These are phyloP conservation scores for Danio kyathit DNA, from an alignment of 2,797 vertebrate species.

Conservation along the genomic window DNA sequence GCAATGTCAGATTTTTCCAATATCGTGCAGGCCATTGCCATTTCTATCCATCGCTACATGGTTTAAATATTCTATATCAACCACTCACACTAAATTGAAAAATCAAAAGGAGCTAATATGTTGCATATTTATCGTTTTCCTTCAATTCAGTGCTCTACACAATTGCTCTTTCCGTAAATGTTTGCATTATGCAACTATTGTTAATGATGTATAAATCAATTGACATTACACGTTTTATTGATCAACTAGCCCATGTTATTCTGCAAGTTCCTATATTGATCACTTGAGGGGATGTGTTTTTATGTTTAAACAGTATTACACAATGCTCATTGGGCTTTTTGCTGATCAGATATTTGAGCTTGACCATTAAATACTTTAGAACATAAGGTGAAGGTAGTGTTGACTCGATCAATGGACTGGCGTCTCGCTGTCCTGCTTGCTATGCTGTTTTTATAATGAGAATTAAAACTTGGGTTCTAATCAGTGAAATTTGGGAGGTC, in stretches of 20 bases:
- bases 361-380: slow-evolving; percentile 6
- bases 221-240: neutral
- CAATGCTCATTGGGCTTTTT: neutral
- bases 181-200: neutral
- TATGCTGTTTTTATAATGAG: neutral
- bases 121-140: too few relatives aligned
- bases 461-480: neutral
- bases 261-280: neutral
- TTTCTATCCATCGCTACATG: too few relatives aligned
- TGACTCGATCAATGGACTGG: slow-evolving; percentile 6
- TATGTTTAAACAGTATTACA: neutral
- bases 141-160: too few relatives aligned
- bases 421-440: neutral
- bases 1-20: too few relatives aligned
- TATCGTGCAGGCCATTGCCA: too few relatives aligned
- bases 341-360: neutral
- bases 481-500: neutral
- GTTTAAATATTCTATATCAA: too few relatives aligned
- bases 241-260: neutral
- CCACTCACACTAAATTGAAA: too few relatives aligned
- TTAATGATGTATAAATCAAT: neutral
- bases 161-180: too few relatives aligned
- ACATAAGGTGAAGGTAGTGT: neutral
- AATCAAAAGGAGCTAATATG: too few relatives aligned
- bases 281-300: neutral